phyloP scores from a whole-genome alignment of 2,113 vertebrate species.

The Rhinoptilus africanus region DNA sequence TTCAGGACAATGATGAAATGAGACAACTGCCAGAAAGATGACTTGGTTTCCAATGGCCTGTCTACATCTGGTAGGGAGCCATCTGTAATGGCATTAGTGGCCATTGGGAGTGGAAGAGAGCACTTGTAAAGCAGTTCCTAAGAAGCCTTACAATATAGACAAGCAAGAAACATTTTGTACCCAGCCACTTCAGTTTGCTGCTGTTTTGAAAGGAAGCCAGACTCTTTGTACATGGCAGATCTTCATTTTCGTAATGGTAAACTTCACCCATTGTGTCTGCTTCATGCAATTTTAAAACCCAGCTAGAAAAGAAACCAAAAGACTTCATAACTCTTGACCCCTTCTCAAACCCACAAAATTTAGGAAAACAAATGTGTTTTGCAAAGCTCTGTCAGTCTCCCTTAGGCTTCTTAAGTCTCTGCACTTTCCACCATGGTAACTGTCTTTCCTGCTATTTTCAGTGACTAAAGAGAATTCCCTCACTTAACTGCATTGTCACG shows the following conservation, averaged over 20 bases:
- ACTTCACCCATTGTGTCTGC: neutral
- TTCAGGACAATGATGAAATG: neutral
- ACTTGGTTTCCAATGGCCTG: neutral
- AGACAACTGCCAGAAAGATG: neutral
- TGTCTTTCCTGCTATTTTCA: neutral
- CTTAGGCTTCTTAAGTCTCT: neutral
- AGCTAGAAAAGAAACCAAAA: neutral
- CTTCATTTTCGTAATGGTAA: neutral
- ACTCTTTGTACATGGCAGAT: neutral
- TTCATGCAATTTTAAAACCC: neutral
- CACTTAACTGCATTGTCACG: neutral
- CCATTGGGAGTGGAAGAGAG: neutral
- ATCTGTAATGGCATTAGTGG: neutral
- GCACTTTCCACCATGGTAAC: neutral
- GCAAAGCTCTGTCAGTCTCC: neutral
- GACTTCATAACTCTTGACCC: neutral
- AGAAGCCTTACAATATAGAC: neutral
- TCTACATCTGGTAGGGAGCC: neutral
- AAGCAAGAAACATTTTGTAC: neutral
- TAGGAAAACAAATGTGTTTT: neutral
- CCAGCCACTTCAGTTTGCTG: neutral
- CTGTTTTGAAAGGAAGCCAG: neutral
- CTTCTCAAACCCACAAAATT: neutral
- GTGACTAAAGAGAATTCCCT: neutral
- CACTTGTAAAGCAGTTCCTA: neutral